A percentile compares a stretch with the other conserved stretches of the same genome.
phyloP scores from a whole-genome alignment of 1,140 invertebrate genomes.

The Druon quercuslanigerum region DNA sequence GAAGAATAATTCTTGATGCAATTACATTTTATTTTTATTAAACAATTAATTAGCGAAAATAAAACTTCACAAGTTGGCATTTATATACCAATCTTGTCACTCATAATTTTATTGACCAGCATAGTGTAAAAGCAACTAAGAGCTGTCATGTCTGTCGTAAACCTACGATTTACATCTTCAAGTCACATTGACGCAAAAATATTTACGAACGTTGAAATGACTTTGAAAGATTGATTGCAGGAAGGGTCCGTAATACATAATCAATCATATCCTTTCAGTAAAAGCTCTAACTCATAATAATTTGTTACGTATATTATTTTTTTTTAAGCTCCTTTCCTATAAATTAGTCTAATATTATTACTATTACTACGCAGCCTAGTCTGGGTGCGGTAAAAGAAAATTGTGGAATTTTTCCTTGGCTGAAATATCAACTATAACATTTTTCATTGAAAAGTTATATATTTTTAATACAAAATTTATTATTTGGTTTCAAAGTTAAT shows the following conservation, averaged over 20 bases:
- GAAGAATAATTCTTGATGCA: no score
- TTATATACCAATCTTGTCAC: conserved; percentile 2
- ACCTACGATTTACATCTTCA: conserved; percentile 18
- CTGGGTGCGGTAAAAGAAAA: no score
- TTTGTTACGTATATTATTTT: no score
- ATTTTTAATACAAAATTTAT: no score
- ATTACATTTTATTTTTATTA: background rate
- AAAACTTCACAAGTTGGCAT: conserved; percentile 6
- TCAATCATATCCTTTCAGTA: conserved; percentile 12
- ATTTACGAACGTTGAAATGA: background rate
- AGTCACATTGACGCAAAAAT: conserved; percentile 16
- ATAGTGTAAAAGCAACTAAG: conserved; percentile 4
- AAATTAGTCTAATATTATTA: no score
- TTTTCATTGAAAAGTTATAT: no score
- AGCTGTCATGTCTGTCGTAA: conserved; percentile 14
- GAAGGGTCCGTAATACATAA: conserved; percentile 4
- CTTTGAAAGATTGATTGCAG: conserved; percentile 24
- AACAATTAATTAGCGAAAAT: background rate
- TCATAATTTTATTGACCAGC: conserved; percentile 2
- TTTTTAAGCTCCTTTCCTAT: no score
- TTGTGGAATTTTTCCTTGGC: no score
- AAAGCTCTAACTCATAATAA: background rate
- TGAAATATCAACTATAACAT: no score
- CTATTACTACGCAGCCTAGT: no score
- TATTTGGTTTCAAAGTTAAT: no score